Evolutionary conservation across 2,888 invertebrate species (phyloP), one percentile per base, ranked within the genome.

Genomic region (Drosophila prolongata): DNA sequence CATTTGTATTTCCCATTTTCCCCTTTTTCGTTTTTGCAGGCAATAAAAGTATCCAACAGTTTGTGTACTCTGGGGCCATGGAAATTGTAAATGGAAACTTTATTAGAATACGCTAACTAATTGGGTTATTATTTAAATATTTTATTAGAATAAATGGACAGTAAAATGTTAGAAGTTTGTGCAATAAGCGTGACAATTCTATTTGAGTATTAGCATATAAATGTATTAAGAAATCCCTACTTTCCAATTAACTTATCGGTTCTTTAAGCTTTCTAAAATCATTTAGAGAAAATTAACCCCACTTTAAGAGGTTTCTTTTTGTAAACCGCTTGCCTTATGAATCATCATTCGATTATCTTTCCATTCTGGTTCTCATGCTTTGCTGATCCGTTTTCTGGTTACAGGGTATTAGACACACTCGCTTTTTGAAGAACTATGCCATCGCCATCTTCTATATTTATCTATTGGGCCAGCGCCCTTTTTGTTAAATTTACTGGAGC

Each of bases 381-480:
- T 1, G 10, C 43, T 30, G 14, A 37, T 46, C 38, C 46, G n/a
- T 52, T 49, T 6, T 10, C 35, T 57, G 6, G n/a, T 50, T 61
- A 62, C 61, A 78, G 76, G 62, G 81, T 55, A 84, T 74, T 62
- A 47, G 60, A 67, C 56, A 65, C 67, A 54, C 24, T 49, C 13
- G 44, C 37, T 27, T 11, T 11, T 52, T 13, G 24, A 72, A 83
- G 74, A 87, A 83, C 76, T 87, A 75, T 87, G 84, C 80, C 87
- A 80, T 74, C 40, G 84, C 80, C 87, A 80, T 74, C 40, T 61
- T 66, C 82, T 80, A 84, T 80, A 84, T 80, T 87, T 87, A 79
- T 75, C 62, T 77, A 62, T 54, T 79, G 72, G 82, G 82, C 76
- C 76, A 83, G 68, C 53, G 62, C 84, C 81, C 67, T 78, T 78